Percentiles rank a stretch among this genome's conserved stretches.
These are phyloP conservation scores for Chaenogobius annularis DNA, from an alignment of 2,113 vertebrate genomes.

Conservation along the genomic window DNA sequence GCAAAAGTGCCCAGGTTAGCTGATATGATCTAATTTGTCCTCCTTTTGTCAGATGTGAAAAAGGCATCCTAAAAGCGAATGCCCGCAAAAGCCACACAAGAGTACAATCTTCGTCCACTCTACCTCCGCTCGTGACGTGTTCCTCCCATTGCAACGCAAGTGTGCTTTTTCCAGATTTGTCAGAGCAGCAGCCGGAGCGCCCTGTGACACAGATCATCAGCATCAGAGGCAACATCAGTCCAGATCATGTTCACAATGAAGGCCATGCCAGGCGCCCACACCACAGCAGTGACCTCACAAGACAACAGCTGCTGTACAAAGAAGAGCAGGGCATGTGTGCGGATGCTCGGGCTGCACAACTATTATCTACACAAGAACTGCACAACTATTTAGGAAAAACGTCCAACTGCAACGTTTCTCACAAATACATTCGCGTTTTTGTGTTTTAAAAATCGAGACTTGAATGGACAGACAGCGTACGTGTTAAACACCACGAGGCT, in stretches of 20 bases:
- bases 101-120: neutral
- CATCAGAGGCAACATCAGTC: conserved; percentile 62
- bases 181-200: conserved; percentile 51
- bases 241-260: conserved; percentile 58
- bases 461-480: neutral
- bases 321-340: conserved; percentile 2
- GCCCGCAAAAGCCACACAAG: neutral
- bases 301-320: neutral
- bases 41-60: no score
- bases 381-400: neutral
- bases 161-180: conserved; percentile 39
- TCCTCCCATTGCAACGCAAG: conserved; percentile 16
- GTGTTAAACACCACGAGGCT: no score
- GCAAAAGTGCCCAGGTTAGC: no score
- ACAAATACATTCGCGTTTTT: neutral
- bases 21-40: no score
- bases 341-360: neutral
- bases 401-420: neutral
- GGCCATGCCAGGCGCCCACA: conserved; percentile 46
- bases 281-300: conserved; percentile 36
- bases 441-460: neutral
- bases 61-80: no score
- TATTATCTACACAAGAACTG: neutral
- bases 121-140: conserved; percentile 28
- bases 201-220: conserved; percentile 69